A percentile compares a stretch with the other conserved stretches of the same genome.
phyloP scores from a whole-genome alignment of 2,888 invertebrate species.

The Lochmaea capreae region DNA sequence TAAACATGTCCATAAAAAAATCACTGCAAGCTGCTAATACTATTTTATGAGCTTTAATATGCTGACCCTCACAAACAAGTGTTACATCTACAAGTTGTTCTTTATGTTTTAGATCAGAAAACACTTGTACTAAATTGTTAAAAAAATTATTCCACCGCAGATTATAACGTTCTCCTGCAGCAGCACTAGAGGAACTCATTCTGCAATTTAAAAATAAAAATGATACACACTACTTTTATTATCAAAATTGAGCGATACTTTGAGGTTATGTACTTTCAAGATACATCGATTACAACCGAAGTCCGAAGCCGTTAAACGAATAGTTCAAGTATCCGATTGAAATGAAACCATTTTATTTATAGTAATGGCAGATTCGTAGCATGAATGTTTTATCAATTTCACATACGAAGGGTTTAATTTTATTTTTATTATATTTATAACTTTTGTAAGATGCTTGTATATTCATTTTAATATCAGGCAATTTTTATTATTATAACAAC shows the following conservation, averaged over 20 bases:
- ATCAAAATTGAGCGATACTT: neutral
- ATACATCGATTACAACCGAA: neutral
- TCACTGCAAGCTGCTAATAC: constrained; percentile 67
- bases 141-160: constrained; percentile 68
- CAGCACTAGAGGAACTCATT: constrained; percentile 16
- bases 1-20: constrained; percentile 28
- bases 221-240: neutral
- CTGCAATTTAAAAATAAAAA: neutral
- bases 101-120: constrained; percentile 64
- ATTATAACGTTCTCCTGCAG: constrained; percentile 58
- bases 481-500: neutral
- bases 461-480: neutral
- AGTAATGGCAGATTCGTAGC: too few relatives aligned
- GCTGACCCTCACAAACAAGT: constrained; percentile 66
- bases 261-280: neutral
- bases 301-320: neutral
- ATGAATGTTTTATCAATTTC: neutral
- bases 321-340: neutral
- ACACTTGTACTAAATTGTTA: constrained; percentile 66
- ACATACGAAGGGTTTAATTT: neutral
- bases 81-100: constrained; percentile 67
- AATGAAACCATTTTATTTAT: neutral
- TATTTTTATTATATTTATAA: neutral
- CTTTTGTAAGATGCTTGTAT: neutral
- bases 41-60: constrained; percentile 67